Conservation (phyloP, 2,888 invertebrate species). For the Harpalus rubripes region DNA sequence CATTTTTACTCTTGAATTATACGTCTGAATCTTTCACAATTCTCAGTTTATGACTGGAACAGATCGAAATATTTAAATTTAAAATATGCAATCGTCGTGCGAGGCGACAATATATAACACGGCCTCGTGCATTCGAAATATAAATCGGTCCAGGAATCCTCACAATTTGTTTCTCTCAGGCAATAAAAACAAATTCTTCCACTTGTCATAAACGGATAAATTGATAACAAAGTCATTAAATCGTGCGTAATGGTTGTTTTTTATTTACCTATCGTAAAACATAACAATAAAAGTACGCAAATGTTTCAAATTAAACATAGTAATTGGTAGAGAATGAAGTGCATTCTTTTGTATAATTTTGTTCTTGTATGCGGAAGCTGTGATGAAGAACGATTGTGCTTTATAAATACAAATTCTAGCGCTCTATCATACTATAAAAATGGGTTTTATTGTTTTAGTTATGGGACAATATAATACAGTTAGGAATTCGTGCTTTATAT, state of each 20-base stretch:
- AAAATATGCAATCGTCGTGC: conserved; percentile 64
- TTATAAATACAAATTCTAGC: conserved; percentile 30
- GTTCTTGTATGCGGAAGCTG: conserved; percentile 51
- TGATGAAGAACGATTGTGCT: conserved; percentile 39
- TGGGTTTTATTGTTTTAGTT: conserved; percentile 54
- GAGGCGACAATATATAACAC: conserved; percentile 63
- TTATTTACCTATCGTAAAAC: conserved; percentile 21
- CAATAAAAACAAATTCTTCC: conserved; percentile 59
- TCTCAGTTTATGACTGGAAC: conserved; percentile 63
- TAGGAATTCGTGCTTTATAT: neutral
- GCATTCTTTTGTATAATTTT: conserved; percentile 29
- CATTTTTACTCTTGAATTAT: conserved; percentile 62
- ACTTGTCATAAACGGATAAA: conserved; percentile 62
- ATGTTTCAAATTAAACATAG: conserved; percentile 15
- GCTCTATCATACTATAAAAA: conserved; percentile 54
- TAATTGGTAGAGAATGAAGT: conserved; percentile 20
- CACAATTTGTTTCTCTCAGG: conserved; percentile 61
- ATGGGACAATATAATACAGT: conserved; percentile 4
- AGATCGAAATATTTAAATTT: conserved; percentile 66
- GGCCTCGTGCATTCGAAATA: conserved; percentile 46
- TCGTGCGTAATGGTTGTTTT: conserved; percentile 35
- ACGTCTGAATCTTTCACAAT: conserved; percentile 44
- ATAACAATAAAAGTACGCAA: conserved; percentile 30
- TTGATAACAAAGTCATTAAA: conserved; percentile 48
- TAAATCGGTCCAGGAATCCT: conserved; percentile 55